Percentiles rank a stretch among this genome's conserved stretches.
Conservation (phyloP, 1,140 invertebrate genomes). For the Drosophila biarmipes region DNA sequence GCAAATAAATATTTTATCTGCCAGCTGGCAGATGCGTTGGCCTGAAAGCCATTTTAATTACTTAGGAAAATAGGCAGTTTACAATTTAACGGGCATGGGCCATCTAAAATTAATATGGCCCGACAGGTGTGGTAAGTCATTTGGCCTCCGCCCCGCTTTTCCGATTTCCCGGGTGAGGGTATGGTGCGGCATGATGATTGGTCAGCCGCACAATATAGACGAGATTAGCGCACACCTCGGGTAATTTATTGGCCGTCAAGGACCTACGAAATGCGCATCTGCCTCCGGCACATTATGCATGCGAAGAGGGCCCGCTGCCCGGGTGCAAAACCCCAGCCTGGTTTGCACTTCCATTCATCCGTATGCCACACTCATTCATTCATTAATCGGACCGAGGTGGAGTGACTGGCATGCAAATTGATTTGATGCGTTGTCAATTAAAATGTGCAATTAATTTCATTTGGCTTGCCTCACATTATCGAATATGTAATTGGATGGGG, state of each 20-base stretch:
- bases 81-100: constrained; percentile 15
- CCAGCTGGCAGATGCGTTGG: constrained; percentile 9
- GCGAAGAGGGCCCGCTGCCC: constrained; percentile 24
- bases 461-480: constrained; percentile 72
- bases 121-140: constrained; percentile 25
- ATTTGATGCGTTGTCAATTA: constrained; percentile 82
- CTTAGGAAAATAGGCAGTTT: constrained; percentile 22
- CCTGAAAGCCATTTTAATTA: constrained; percentile 22
- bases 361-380: constrained; percentile 57
- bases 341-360: constrained; percentile 38
- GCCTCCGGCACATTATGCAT: constrained; percentile 51
- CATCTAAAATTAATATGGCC: constrained; percentile 20
- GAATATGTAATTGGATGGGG: constrained; percentile 53
- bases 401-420: constrained; percentile 67
- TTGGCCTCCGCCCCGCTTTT: constrained; percentile 6
- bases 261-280: constrained; percentile 36
- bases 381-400: constrained; percentile 58
- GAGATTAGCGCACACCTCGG: constrained; percentile 54
- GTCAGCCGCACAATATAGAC: constrained; percentile 24
- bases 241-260: constrained; percentile 61
- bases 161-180: not conserved
- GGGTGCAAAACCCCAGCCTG: constrained; percentile 7
- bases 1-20: constrained; percentile 12
- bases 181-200: not conserved
- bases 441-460: constrained; percentile 82